Base-by-base conservation (phyloP, 2,113 vertebrate species). In the Halichoerus grypus region DNA sequence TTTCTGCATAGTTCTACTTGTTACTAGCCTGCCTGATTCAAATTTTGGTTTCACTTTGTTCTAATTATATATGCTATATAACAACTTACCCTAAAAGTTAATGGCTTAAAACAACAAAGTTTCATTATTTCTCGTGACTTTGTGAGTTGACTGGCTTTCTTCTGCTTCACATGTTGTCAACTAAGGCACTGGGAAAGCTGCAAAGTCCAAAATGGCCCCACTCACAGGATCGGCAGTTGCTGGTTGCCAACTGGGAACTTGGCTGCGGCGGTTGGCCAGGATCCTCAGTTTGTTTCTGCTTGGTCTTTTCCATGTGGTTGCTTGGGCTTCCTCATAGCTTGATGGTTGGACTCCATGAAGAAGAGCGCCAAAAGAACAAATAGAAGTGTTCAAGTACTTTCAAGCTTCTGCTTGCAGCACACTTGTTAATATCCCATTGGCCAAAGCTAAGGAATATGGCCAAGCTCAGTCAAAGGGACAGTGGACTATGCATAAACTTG, bases 321-420 rank as follows among this genome's bases (percentile, higher is more conserved):
- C 53, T 91, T 90, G 94, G 88, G 81, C 61, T 96, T 87, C 39
- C 39, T 92, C 82, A 83, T 33, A 94, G 51, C 22, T 39, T 90
- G 33, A n/a, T 87, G 39, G n/a, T 90, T 92, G 36, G 26, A 33
- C 55, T 93, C n/a, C 74, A 22, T 39, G 79, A 82, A 90, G 51
- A 88, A 74, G 57, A 65, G 19, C 63, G 67, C 24, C 83, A 92
- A 63, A 89, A 77, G 79, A 83, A 55, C 33, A 77, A 87, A 53
- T 9, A 67, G 16, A 24, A 69, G 22, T 67, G 26, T 39, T 65
- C 28, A 96, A 88, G 33, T 5, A 51, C 65, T 86, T 18, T n/a
- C 77, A 76, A 67, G 13, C 24, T 92, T 76, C 46, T 81, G 18
- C 46, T 95, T 92, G n/a, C 24, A 83, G 86, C 59, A 65, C 13